Percentiles rank a stretch among this genome's conserved stretches.
These are phyloP conservation scores for Tigriopus californicus DNA, from an alignment of 2,888 invertebrate species.

Conservation along the genomic window DNA sequence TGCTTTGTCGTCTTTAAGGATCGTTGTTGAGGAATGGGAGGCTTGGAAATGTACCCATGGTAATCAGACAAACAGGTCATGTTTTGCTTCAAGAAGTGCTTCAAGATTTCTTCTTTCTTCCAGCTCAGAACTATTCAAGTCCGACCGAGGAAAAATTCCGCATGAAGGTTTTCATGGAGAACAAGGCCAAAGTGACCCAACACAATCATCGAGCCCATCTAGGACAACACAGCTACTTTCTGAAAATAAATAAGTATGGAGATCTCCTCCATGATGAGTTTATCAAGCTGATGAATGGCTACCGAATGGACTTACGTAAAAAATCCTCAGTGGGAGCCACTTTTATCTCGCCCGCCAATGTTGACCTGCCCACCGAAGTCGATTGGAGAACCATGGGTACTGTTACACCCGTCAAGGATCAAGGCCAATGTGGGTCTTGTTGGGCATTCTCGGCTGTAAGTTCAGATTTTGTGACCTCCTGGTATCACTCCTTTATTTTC, in stretches of 20 bases:
- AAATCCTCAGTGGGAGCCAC: constrained; percentile 29
- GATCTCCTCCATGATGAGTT: constrained; percentile 72
- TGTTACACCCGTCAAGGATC: constrained; percentile 72
- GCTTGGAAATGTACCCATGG: constrained; percentile 53
- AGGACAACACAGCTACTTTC: constrained; percentile 37
- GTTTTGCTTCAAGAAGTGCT: too few species aligned
- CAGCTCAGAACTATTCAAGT: constrained; percentile 42
- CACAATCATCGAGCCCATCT: constrained; percentile 56
- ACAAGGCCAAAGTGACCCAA: constrained; percentile 58
- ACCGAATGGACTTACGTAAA: constrained; percentile 28
- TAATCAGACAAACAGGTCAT: too few species aligned
- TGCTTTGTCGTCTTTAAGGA: constrained; percentile 3
- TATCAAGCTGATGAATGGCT: constrained; percentile 45
- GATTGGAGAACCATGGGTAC: constrained; percentile 72
- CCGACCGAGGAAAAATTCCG: constrained; percentile 62
- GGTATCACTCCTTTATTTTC: too few species aligned
- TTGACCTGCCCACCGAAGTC: constrained; percentile 45
- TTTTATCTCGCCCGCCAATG: constrained; percentile 47
- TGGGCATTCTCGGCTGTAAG: constrained; percentile 63
- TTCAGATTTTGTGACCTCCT: background rate
- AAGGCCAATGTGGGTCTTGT: constrained; percentile 75
- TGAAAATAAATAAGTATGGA: constrained; percentile 60
- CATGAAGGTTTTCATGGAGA: constrained; percentile 73
- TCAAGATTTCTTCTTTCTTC: too few species aligned
- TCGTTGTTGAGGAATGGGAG: constrained; percentile 17